Base-by-base conservation (phyloP, 2,888 invertebrate genomes). In the Lutraria lutraria region DNA sequence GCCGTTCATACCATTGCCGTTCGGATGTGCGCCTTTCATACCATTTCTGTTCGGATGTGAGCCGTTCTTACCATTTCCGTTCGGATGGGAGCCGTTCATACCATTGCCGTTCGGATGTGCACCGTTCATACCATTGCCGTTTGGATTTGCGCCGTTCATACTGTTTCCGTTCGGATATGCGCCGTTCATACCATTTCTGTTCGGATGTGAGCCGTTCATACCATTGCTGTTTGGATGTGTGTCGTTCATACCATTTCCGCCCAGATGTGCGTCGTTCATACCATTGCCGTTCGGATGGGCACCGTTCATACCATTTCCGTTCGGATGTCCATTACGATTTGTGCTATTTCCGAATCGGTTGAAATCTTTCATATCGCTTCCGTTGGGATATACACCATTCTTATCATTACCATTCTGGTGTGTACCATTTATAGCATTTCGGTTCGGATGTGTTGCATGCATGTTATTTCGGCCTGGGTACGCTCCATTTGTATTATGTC, bases 51-150 rank as follows among this genome's bases (percentile, higher is more conserved):
- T 68, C 3, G 72, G 72, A 72, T 31, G 10, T 72, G 31, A 12
- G 29, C 72, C 72, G n/a, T 68, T 29, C 29, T 13, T 68, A 29
- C 68, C 68, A 68, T 72, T 72, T 72, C 72, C 72, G 13, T 72
- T 12, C 31, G 72, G 72, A 31, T 72, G 0, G 6, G 16, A n/a
- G 10, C 72, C 31, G 31, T 31, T 72, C 16, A 13, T 31, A 72
- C 72, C 72, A 1, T 31, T 31, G 29, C 31, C 72, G 72, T 53
- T 53, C 53, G 15, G 53, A 53, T 12, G 15, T 53, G 53, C 15
- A 12, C 53, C 53, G 15, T 53, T 53, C 15, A 53, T 53, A 53
- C 53, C 15, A 53, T 53, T 53, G 8, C 53, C 53, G 10, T 53
- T 53, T 29, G 53, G 8, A 15, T 8, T 12, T 8, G 8, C 15